These are phyloP conservation scores for Shargacucullia verbasci DNA, from an alignment of 2,888 invertebrate genomes.

Conservation along the genomic window DNA sequence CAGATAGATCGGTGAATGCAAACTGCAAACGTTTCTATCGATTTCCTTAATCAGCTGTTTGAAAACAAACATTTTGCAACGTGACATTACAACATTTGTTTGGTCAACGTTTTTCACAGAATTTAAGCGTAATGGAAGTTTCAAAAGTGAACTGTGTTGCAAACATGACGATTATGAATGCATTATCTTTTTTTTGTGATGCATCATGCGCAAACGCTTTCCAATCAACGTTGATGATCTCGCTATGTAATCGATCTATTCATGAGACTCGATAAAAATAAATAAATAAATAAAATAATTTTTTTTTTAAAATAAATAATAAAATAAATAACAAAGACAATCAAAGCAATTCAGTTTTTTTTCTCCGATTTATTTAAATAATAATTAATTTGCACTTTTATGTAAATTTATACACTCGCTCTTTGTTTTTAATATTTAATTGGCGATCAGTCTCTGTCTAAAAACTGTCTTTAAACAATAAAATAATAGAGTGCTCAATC, in stretches of 20 bases:
- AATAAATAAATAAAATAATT: no score
- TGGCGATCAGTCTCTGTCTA: neutral
- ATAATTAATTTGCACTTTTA: constrained; percentile 15
- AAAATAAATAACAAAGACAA: constrained; percentile 30
- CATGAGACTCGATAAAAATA: constrained; percentile 62
- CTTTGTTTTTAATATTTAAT: constrained; percentile 14
- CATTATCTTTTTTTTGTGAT: constrained; percentile 57
- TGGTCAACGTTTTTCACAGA: constrained; percentile 49
- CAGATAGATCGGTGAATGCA: constrained; percentile 38
- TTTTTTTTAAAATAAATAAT: no score
- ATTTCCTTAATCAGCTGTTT: constrained; percentile 60
- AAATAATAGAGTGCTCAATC: no score
- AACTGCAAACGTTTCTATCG: constrained; percentile 41
- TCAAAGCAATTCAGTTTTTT: constrained; percentile 31
- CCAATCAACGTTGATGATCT: constrained; percentile 67
- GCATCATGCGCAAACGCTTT: constrained; percentile 60
- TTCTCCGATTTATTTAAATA: constrained; percentile 19
- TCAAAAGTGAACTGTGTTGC: constrained; percentile 60
- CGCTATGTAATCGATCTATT: constrained; percentile 67
- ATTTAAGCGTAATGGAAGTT: constrained; percentile 53
- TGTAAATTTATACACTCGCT: constrained; percentile 11
- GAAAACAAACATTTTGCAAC: constrained; percentile 57
- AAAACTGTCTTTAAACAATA: neutral
- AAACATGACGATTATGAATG: constrained; percentile 63
- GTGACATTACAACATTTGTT: constrained; percentile 58